Percentiles rank a stretch among this genome's conserved stretches.
These are phyloP conservation scores for Drosophila burlai DNA, from an alignment of 1,140 invertebrate genomes.

Conservation along the genomic window DNA sequence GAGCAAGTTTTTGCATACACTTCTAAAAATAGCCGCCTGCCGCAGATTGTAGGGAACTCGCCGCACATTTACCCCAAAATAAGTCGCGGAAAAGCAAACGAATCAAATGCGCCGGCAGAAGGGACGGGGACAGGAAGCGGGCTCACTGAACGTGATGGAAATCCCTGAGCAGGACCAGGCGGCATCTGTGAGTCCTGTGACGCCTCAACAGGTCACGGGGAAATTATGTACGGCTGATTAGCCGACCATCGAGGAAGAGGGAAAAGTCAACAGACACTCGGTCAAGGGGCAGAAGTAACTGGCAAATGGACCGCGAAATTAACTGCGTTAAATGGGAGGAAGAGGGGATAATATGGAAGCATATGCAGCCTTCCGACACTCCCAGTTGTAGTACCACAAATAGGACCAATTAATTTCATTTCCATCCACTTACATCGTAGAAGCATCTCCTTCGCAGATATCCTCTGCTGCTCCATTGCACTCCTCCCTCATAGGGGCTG, in stretches of 20 bases:
- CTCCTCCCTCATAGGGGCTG: slow-evolving; percentile 19
- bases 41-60: slow-evolving; percentile 1
- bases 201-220: slow-evolving; percentile 33
- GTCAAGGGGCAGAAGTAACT: slow-evolving; percentile 10
- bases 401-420: neutral
- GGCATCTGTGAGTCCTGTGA: neutral
- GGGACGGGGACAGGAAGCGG: neutral
- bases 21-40: slow-evolving; percentile 24
- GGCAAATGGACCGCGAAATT: slow-evolving; percentile 35
- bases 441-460: neutral
- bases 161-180: slow-evolving; percentile 14
- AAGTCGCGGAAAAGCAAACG: neutral
- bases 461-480: slow-evolving; percentile 12
- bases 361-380: neutral
- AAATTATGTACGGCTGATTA: slow-evolving; percentile 54
- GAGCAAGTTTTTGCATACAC: slow-evolving; percentile 19
- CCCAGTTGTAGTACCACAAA: neutral
- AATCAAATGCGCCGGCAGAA: neutral
- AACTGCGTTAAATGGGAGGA: neutral
- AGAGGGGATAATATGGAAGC: neutral
- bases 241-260: neutral
- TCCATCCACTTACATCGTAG: slow-evolving; percentile 25
- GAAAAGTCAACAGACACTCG: slow-evolving; percentile 8
- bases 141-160: slow-evolving; percentile 20
- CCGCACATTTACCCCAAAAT: slow-evolving; percentile 8